phyloP scores from a whole-genome alignment of 2,888 invertebrate genomes.

The Octonoba sinensis region DNA sequence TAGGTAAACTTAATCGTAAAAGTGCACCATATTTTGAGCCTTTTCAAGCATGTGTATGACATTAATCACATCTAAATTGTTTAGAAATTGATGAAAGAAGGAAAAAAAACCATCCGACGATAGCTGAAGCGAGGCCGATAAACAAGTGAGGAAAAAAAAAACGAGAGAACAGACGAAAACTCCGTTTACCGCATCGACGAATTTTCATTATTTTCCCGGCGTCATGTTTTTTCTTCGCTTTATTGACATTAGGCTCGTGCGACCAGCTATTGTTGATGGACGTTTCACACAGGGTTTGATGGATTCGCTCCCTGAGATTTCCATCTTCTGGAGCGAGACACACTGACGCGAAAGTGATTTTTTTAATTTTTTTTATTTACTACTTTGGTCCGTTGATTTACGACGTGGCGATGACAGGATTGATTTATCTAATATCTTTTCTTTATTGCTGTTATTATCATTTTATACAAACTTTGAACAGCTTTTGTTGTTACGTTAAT shows the following conservation, averaged over 20 bases:
- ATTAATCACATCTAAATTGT: too few relatives aligned
- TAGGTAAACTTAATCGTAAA: too few relatives aligned
- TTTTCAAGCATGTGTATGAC: too few relatives aligned
- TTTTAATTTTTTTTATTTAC: constrained; percentile 1
- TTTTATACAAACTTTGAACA: constrained; percentile 27
- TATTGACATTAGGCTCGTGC: constrained; percentile 39
- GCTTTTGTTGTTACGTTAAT: constrained; percentile 44
- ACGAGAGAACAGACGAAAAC: not conserved
- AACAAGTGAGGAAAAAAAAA: too few relatives aligned
- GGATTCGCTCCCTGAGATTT: constrained; percentile 41
- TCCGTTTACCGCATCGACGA: constrained; percentile 16
- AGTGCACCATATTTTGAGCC: too few relatives aligned
- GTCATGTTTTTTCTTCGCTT: not conserved
- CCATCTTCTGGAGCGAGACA: constrained; percentile 19
- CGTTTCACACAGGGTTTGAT: constrained; percentile 41
- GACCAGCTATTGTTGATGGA: constrained; percentile 34
- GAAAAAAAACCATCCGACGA: not conserved
- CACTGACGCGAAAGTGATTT: constrained; percentile 36
- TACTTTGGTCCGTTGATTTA: constrained; percentile 50
- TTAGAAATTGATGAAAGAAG: not conserved
- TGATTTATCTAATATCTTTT: constrained; percentile 35
- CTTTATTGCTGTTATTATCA: constrained; percentile 25
- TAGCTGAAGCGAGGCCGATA: too few relatives aligned
- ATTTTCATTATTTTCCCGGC: constrained; percentile 10
- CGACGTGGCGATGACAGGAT: constrained; percentile 49